phyloP scores from a whole-genome alignment of 2,888 invertebrate genomes.

The Amphimallon solstitiale region DNA sequence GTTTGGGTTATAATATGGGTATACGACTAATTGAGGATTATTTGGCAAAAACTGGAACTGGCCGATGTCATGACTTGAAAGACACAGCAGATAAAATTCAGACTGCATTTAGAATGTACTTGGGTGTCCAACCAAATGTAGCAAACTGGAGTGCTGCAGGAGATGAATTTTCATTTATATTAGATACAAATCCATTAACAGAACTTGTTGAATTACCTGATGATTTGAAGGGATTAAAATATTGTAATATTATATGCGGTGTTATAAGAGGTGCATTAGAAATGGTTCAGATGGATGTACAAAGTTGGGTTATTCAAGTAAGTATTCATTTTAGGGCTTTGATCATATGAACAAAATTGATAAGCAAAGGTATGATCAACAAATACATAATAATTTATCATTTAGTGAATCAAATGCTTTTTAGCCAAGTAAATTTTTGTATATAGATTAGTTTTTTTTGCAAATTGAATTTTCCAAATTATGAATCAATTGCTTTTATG shows the following conservation, averaged over 20 bases:
- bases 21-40: slow-evolving; percentile 98
- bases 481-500: too few relatives aligned
- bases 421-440: too few relatives aligned
- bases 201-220: slow-evolving; percentile 97
- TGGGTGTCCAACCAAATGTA: slow-evolving; percentile 92
- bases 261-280: slow-evolving; percentile 93
- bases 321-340: slow-evolving; percentile 1
- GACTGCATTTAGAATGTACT: slow-evolving; percentile 82
- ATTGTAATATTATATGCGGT: slow-evolving; percentile 93
- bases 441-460: too few relatives aligned
- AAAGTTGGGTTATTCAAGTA: slow-evolving; percentile 87
- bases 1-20: slow-evolving; percentile 98
- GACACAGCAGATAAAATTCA: slow-evolving; percentile 97
- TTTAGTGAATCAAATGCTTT: too few relatives aligned
- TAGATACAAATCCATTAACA: slow-evolving; percentile 95
- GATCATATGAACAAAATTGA: neutral
- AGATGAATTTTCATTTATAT: slow-evolving; percentile 95
- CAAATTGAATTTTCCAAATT: too few relatives aligned
- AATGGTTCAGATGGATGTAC: slow-evolving; percentile 98
- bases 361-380: too few relatives aligned
- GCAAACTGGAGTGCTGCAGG: slow-evolving; percentile 94
- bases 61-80: slow-evolving; percentile 92
- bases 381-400: too few relatives aligned
- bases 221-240: slow-evolving; percentile 83
- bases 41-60: slow-evolving; percentile 88